Evolutionary conservation across 1,140 invertebrate species (phyloP).

Genomic region (Caerostris extrusa): DNA sequence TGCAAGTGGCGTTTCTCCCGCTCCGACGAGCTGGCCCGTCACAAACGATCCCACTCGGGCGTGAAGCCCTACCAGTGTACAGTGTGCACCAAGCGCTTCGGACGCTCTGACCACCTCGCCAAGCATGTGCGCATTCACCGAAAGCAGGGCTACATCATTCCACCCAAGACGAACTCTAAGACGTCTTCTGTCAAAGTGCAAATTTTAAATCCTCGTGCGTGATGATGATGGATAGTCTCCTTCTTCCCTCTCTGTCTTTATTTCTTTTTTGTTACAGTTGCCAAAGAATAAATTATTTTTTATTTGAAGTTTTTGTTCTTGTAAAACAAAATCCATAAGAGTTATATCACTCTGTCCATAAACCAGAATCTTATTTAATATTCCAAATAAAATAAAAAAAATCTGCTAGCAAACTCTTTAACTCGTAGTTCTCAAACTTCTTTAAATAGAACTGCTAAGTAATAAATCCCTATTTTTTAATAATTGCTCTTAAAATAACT

Average conservation of each 20-base stretch:
- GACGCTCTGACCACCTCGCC: conserved; percentile 93
- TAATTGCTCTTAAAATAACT: too few relatives aligned
- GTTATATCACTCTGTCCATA: too few relatives aligned
- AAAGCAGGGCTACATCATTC: conserved; percentile 77
- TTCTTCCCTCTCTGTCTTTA: too few relatives aligned
- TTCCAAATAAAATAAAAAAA: too few relatives aligned
- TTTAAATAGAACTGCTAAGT: too few relatives aligned
- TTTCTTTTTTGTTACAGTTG: conserved; percentile 57
- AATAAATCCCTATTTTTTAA: too few relatives aligned
- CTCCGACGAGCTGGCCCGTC: conserved; percentile 94
- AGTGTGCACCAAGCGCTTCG: conserved; percentile 92
- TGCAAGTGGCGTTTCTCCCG: conserved; percentile 96
- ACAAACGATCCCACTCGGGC: conserved; percentile 90
- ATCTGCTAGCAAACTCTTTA: too few relatives aligned
- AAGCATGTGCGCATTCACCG: conserved; percentile 93
- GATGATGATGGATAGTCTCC: too few relatives aligned
- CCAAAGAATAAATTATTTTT: conserved; percentile 77
- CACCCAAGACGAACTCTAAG: conserved; percentile 50
- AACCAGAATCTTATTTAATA: too few relatives aligned
- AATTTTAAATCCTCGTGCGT: conserved; percentile 61
- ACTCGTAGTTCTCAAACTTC: too few relatives aligned
- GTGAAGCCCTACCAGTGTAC: conserved; percentile 93
- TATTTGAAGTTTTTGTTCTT: conserved; percentile 66
- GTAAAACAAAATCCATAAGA: too few relatives aligned
- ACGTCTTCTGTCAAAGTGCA: conserved; percentile 64